Percentiles rank a stretch among this genome's conserved stretches.
These are phyloP conservation scores for Diorhabda elongata DNA, from an alignment of 1,140 invertebrate genomes.

Conservation along the genomic window DNA sequence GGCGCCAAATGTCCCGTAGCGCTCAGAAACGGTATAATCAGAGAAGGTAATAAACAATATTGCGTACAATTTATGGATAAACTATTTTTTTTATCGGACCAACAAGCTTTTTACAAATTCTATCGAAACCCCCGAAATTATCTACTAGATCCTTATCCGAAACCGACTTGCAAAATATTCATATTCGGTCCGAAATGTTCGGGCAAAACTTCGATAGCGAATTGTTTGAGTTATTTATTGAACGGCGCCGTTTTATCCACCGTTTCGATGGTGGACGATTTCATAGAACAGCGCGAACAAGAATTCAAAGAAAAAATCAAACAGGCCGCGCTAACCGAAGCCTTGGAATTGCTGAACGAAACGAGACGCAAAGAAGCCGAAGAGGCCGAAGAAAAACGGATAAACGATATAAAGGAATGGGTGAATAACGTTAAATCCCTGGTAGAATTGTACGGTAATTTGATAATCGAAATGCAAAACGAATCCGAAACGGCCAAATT, in stretches of 20 bases:
- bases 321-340: slow-evolving; percentile 45
- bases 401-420: slow-evolving; percentile 30
- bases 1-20: slow-evolving; percentile 57
- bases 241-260: slow-evolving; percentile 40
- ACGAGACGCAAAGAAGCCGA: slow-evolving; percentile 20
- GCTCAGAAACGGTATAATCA: slow-evolving; percentile 48
- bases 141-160: slow-evolving; percentile 46
- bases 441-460: slow-evolving; percentile 14
- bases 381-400: slow-evolving; percentile 18
- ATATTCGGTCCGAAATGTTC: slow-evolving; percentile 47
- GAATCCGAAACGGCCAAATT: slow-evolving; percentile 24
- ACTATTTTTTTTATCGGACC: slow-evolving; percentile 54
- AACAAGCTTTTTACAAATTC: slow-evolving; percentile 49
- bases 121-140: slow-evolving; percentile 57
- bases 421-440: slow-evolving; percentile 14
- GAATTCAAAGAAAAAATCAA: slow-evolving; percentile 45
- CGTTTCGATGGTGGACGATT: slow-evolving; percentile 43
- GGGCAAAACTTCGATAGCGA: slow-evolving; percentile 45
- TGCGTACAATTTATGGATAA: slow-evolving; percentile 56
- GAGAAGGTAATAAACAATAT: slow-evolving; percentile 49
- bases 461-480: slow-evolving; percentile 18
- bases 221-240: slow-evolving; percentile 41
- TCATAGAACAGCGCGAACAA: slow-evolving; percentile 37
- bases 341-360: slow-evolving; percentile 24
- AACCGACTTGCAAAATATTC: slow-evolving; percentile 45